Evolutionary conservation across 1,140 invertebrate genomes (phyloP).

Genomic region (Ectropis grisescens): DNA sequence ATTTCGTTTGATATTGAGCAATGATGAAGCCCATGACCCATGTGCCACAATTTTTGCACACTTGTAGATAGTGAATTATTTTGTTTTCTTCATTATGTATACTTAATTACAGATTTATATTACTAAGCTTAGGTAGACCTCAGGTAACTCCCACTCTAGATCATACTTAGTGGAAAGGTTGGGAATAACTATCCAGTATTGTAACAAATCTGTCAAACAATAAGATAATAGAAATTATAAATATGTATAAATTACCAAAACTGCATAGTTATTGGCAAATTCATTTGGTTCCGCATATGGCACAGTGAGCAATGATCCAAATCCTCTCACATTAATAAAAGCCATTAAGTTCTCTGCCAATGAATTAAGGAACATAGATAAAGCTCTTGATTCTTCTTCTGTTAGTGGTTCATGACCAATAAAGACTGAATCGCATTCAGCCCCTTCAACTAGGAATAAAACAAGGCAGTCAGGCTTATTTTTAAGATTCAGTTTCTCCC

Average conservation of each 20-base stretch:
- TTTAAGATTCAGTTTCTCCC: too few relatives aligned
- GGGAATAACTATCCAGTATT: too few relatives aligned
- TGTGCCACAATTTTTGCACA: too few relatives aligned
- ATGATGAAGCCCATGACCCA: too few relatives aligned
- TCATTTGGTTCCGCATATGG: slow-evolving; percentile 25
- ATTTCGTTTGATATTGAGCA: too few relatives aligned
- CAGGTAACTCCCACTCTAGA: too few relatives aligned
- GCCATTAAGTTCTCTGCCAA: slow-evolving; percentile 30
- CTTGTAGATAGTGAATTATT: too few relatives aligned
- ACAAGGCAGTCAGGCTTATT: too few relatives aligned
- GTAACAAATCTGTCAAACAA: not conserved
- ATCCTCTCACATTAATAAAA: slow-evolving; percentile 43
- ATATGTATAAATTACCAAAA: slow-evolving; percentile 25
- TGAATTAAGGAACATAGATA: slow-evolving; percentile 31
- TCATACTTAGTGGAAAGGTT: too few relatives aligned
- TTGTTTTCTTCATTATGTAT: too few relatives aligned
- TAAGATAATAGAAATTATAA: not conserved
- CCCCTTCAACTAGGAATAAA: slow-evolving; percentile 16
- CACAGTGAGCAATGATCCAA: slow-evolving; percentile 33
- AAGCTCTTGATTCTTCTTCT: slow-evolving; percentile 37
- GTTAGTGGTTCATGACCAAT: slow-evolving; percentile 30
- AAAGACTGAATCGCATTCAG: slow-evolving; percentile 36
- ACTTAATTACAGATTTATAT: too few relatives aligned
- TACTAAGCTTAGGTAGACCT: too few relatives aligned
- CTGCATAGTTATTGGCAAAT: slow-evolving; percentile 27